phyloP scores from a whole-genome alignment of 2,888 invertebrate species.

The Stegophylla sp. region DNA sequence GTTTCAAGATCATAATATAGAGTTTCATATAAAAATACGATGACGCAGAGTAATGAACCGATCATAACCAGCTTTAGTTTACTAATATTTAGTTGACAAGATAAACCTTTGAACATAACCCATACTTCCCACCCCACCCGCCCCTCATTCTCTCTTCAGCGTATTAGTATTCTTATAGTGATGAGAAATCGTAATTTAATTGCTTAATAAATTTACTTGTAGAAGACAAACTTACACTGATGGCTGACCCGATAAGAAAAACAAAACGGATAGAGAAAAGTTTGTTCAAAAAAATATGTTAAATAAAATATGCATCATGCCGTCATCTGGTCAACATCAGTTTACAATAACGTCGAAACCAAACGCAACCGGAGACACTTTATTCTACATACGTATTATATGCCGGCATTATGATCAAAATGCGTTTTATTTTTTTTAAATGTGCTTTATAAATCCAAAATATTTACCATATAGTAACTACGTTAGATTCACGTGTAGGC shows the following conservation, averaged over 20 bases:
- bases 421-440: neutral
- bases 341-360: constrained; percentile 10
- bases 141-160: no score
- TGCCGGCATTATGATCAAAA: neutral
- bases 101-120: neutral
- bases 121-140: neutral
- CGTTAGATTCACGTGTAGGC: no score
- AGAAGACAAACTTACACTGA: neutral
- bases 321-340: constrained; percentile 9
- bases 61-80: neutral
- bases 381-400: neutral
- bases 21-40: neutral
- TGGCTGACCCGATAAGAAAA: neutral
- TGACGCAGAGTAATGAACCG: neutral
- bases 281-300: neutral
- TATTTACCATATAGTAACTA: no score
- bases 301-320: constrained; percentile 16
- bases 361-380: neutral
- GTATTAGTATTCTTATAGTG: neutral
- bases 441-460: no score
- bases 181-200: neutral
- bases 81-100: neutral
- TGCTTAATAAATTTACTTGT: neutral
- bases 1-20: neutral
- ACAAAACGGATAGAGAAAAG: constrained; percentile 19